Percentiles rank a stretch among this genome's conserved stretches.
Evolutionary conservation across 37 sponge, comb jelly and placozoan genomes (phyloP).

Genomic region (Amphimedon queenslandica): DNA sequence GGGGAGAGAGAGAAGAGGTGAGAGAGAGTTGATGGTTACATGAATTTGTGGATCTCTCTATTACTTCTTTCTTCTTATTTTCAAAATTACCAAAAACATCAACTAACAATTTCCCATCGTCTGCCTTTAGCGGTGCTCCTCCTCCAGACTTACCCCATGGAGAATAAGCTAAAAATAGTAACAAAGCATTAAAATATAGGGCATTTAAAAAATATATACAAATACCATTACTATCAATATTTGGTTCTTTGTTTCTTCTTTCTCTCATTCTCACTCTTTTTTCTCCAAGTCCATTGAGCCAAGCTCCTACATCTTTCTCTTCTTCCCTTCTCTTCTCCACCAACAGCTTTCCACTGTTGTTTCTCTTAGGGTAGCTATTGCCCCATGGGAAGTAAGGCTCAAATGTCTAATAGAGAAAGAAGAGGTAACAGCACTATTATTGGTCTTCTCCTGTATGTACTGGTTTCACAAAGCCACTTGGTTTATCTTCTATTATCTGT

Average conservation of each 20-base stretch:
- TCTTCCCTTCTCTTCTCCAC: neutral
- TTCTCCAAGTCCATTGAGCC: neutral
- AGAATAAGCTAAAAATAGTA: slow-evolving; percentile 8
- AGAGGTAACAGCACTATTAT: too few species aligned
- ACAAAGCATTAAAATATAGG: neutral
- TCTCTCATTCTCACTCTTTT: neutral
- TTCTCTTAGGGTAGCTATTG: slow-evolving; percentile 17
- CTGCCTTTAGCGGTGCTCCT: slow-evolving; percentile 37
- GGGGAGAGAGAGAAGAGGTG: neutral
- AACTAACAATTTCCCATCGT: slow-evolving; percentile 10
- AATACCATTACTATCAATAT: too few species aligned
- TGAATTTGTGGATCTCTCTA: neutral
- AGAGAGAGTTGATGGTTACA: neutral
- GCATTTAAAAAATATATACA: neutral
- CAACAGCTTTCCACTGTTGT: slow-evolving; percentile 51
- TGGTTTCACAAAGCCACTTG: too few species aligned
- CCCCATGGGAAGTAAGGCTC: slow-evolving; percentile 41
- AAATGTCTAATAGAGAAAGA: neutral
- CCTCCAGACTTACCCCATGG: slow-evolving; percentile 62
- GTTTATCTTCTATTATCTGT: slow-evolving; percentile 20
- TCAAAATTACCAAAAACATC: neutral
- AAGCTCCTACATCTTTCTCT: neutral
- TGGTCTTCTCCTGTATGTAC: too few species aligned
- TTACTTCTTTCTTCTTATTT: neutral
- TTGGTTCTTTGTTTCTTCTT: neutral